Conservation (phyloP, 2,888 invertebrate genomes). For the Pyrrhia umbra region DNA sequence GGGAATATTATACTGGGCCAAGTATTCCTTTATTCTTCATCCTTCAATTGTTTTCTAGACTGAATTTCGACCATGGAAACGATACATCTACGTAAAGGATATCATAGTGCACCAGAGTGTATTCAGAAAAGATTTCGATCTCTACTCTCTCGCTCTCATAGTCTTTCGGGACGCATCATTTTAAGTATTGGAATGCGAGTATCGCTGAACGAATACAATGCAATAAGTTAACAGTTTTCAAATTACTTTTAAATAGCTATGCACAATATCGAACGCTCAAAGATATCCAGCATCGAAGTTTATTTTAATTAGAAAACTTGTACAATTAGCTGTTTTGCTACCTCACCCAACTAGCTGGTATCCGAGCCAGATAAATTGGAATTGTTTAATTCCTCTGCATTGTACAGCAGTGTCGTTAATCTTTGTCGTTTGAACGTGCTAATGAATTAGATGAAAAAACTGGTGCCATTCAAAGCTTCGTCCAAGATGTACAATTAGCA, state of each 20-base stretch:
- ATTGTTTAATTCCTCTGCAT: slow-evolving; percentile 75
- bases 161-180: too few relatives aligned
- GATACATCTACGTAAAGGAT: too few relatives aligned
- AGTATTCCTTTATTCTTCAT: too few relatives aligned
- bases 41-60: too few relatives aligned
- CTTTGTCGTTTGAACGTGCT: slow-evolving; percentile 65
- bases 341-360: slow-evolving; percentile 71
- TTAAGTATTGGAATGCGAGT: too few relatives aligned
- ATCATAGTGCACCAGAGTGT: too few relatives aligned
- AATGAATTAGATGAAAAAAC: slow-evolving; percentile 59
- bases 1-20: too few relatives aligned
- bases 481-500: slow-evolving; percentile 27
- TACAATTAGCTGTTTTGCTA: slow-evolving; percentile 72
- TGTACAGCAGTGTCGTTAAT: slow-evolving; percentile 69
- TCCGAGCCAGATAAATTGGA: slow-evolving; percentile 74
- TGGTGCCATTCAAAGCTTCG: slow-evolving; percentile 33
- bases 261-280: slow-evolving; percentile 44
- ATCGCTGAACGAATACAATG: not conserved
- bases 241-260: slow-evolving; percentile 37
- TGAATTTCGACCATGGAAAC: too few relatives aligned
- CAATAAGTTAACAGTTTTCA: slow-evolving; percentile 4
- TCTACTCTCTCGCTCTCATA: too few relatives aligned
- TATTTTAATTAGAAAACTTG: slow-evolving; percentile 81
- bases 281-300: slow-evolving; percentile 63
- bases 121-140: too few relatives aligned